These are phyloP conservation scores for Otus sunia DNA, from an alignment of 2,113 vertebrate genomes.

Conservation along the genomic window DNA sequence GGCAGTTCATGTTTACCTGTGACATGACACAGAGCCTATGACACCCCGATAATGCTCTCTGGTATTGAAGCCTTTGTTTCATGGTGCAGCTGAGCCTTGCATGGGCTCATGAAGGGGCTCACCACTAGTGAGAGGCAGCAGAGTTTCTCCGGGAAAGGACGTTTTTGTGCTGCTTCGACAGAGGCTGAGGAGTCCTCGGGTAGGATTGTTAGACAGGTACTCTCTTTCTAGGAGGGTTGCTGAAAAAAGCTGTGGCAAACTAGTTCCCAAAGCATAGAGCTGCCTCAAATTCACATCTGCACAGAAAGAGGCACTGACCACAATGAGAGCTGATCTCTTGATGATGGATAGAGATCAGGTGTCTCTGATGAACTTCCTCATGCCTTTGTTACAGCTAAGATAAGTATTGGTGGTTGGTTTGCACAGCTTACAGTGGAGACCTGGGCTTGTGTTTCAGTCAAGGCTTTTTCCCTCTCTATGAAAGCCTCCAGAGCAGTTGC, in stretches of 20 bases:
- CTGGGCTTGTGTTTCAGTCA: background rate
- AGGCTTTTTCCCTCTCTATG: background rate
- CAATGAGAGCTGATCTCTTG: background rate
- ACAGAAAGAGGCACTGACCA: background rate
- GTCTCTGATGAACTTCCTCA: background rate
- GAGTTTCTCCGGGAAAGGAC: background rate
- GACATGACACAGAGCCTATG: background rate
- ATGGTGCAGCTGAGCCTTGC: rapidly evolving
- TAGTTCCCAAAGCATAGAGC: background rate
- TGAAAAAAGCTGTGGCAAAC: background rate
- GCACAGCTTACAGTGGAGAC: background rate
- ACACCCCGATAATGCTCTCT: background rate
- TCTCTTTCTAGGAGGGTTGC: background rate
- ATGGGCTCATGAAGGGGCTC: rapidly evolving
- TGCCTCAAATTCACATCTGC: background rate
- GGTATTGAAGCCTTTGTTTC: background rate
- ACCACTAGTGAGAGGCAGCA: background rate
- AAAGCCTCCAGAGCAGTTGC: background rate
- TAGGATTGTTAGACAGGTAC: background rate
- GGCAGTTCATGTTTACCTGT: background rate
- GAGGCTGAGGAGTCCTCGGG: background rate
- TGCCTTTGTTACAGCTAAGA: background rate
- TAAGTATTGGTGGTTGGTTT: background rate
- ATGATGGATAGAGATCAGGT: background rate
- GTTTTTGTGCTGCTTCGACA: rapidly evolving